Evolutionary conservation across 2,888 invertebrate species (phyloP).

Genomic region (Drosophila neotestacea): DNA sequence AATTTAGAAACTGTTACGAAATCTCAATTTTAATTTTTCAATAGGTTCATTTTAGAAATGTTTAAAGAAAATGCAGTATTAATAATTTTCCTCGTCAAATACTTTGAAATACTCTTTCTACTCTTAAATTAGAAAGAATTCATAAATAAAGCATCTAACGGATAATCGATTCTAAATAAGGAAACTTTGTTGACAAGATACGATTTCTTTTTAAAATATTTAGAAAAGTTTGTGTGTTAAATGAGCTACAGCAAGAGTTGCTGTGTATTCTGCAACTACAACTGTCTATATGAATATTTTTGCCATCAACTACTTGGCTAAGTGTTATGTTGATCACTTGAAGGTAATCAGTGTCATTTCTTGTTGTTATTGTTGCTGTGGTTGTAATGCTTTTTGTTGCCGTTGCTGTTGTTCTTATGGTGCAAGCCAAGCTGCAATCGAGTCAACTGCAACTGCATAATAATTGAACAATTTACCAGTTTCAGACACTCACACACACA

Average conservation of each 20-base stretch:
- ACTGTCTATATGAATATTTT: not conserved
- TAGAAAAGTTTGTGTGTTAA: not conserved
- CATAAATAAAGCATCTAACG: too few species aligned
- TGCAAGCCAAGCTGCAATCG: constrained; percentile 12
- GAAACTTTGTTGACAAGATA: too few species aligned
- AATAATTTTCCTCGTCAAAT: too few species aligned
- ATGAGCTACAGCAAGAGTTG: not conserved
- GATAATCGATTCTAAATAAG: too few species aligned
- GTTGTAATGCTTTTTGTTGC: constrained; percentile 8
- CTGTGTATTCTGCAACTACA: not conserved
- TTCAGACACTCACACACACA: constrained; percentile 46
- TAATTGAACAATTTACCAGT: constrained; percentile 84
- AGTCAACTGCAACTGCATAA: constrained; percentile 59
- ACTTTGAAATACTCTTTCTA: too few species aligned
- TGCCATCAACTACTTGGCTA: constrained; percentile 23
- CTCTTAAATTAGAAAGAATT: too few species aligned
- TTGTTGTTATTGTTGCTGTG: constrained; percentile 6
- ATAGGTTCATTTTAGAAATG: too few species aligned
- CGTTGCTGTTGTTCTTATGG: constrained; percentile 18
- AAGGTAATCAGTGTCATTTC: constrained; percentile 55
- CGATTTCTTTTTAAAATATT: too few species aligned
- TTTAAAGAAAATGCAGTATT: too few species aligned
- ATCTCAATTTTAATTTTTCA: too few species aligned
- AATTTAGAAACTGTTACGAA: too few species aligned
- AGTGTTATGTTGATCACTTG: constrained; percentile 37